Percentiles rank a stretch among this genome's conserved stretches.
phyloP scores from a whole-genome alignment of 2,888 invertebrate genomes.

The Aquatica leii region DNA sequence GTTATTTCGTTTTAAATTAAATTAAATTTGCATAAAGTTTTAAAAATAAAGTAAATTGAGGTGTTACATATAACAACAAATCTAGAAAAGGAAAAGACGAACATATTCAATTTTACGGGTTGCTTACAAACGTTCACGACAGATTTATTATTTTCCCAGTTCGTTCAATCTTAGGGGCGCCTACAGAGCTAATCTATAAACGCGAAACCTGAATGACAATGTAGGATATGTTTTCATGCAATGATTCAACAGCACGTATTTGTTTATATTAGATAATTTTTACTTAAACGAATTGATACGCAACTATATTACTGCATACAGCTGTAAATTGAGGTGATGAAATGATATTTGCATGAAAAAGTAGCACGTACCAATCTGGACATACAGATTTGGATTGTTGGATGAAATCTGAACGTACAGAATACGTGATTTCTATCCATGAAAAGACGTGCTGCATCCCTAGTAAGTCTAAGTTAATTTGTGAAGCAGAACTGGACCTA shows the following conservation, averaged over 20 bases:
- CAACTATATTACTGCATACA: too few species aligned
- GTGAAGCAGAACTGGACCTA: constrained; percentile 13
- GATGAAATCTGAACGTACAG: constrained; percentile 28
- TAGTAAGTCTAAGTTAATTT: constrained; percentile 22
- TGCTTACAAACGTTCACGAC: constrained; percentile 48
- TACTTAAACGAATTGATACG: too few species aligned
- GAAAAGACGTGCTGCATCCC: constrained; percentile 16
- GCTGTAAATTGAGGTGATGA: too few species aligned
- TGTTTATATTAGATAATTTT: constrained; percentile 30
- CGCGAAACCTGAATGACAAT: constrained; percentile 47
- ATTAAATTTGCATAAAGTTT: too few species aligned
- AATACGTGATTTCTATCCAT: constrained; percentile 24
- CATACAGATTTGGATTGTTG: constrained; percentile 21
- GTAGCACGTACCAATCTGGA: constrained; percentile 22
- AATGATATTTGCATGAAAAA: too few species aligned
- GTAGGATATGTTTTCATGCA: constrained; percentile 46
- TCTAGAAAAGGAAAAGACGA: constrained; percentile 40
- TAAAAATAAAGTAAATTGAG: constrained; percentile 24
- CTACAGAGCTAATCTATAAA: constrained; percentile 47
- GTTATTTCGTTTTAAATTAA: too few species aligned
- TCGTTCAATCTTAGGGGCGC: constrained; percentile 48
- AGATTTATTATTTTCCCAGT: constrained; percentile 50
- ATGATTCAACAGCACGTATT: constrained; percentile 38
- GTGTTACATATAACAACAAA: constrained; percentile 35
- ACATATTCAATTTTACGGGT: constrained; percentile 51